Base-by-base conservation (phyloP, 1,140 invertebrate genomes). In the Hydropsyche tenuis region DNA sequence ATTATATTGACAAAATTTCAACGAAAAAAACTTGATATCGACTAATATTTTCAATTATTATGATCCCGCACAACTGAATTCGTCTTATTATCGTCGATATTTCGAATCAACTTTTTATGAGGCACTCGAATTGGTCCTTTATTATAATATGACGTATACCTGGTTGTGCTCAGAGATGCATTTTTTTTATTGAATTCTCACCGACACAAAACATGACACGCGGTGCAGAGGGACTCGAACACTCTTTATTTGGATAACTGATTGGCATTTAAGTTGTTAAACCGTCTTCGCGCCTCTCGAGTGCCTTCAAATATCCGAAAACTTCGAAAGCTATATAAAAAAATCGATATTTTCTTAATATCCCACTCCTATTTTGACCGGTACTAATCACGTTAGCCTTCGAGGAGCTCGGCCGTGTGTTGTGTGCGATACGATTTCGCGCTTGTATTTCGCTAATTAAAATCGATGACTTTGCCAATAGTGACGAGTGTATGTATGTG, bases 221-320 rank as follows among this genome's bases (percentile, higher is more conserved):
- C 30, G n/a, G n/a, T 14, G n/a, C n/a, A 66, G 12, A 43, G 43
- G n/a, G 66, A 23, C 53, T 42, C 66, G 60, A 68, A 27, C 64
- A 14, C 12, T 37, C 69, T 71, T 48, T 72, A 75, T 76, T 76
- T 76, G 51, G 63, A 51, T 73, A 76, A 76, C 66, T 76, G 75
- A 76, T 76, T 76, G 75, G 72, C 75, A 73, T 76, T 76, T 76
- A 76, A 76, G 68, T 71, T 76, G 75, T 76, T 76, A 73, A 22
- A 64, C 48, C 46, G 46, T 53, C 48, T 60, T 27, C 56, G 37
- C 27, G 9, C 20, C 53, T n/a, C 48, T 30, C 69, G 30, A 70
- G 25, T 60, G 69, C n/a, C 69, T 65, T 30, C 63, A 43, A 46
- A 12, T 11, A 46, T 20, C 63, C 63, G 16, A 65, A 37, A 37